Evolutionary conservation across 2,888 invertebrate species (phyloP), one percentile per base, ranked within the genome.

Genomic region (Pyrrhosoma nymphula): DNA sequence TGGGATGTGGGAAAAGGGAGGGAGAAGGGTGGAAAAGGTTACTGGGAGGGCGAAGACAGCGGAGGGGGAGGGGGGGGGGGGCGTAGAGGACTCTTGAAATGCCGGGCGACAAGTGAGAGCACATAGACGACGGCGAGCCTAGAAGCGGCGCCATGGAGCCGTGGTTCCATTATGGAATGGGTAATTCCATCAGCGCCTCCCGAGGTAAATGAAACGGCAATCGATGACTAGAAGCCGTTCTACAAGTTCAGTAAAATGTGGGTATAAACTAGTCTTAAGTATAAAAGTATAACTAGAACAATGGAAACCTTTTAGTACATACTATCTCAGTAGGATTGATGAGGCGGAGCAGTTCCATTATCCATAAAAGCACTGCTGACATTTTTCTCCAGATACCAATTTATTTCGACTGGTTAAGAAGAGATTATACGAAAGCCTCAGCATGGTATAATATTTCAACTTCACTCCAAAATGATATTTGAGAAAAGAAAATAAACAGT

Each of bases 61-160:
- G 39, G 56, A 20, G 26, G 55, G 55, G 47, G n/a, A 0, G 89
- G 26, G 26, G 39, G 47, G 47, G 63, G 69, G 69, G n/a, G 69
- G 93, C n/a, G 60, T 8, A 23, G 93, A 47, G n/a, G 20, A 55
- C 69, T 63, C 26, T 35, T 69, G 93, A 93, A 93, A 91, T 63
- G 91, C 60, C 63, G 91, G 30, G 30, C 26, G 63, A 91, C 93
- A 93, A 69, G 47, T 47, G 26, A 47, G 69, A 26, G 39, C 26
- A 39, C 14, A 39, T n/a, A 16, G 47, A 47, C 47, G 47, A 47
- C 12, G 93, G 63, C 39, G 14, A 16, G 69, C 47, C 47, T 35
- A 55, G 26, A 47, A 69, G 69, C 26, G 56, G 56, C 89, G 56
- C 39, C 63, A 47, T 26, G 39, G 56, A 63, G 69, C 35, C 63